Conservation (phyloP, 2,888 invertebrate species). For the Hofmannophila pseudospretella region DNA sequence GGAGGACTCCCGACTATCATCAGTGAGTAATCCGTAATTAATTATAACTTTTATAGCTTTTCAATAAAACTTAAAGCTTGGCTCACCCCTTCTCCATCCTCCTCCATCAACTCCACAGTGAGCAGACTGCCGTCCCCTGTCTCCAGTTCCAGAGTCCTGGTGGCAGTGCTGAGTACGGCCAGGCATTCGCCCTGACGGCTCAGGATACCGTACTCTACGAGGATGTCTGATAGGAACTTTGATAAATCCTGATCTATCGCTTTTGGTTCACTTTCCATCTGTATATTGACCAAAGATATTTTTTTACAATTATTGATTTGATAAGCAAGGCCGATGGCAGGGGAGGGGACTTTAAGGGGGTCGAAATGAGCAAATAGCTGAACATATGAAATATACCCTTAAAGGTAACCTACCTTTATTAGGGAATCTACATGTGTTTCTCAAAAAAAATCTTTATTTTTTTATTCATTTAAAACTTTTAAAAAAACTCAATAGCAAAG, state of each 20-base stretch:
- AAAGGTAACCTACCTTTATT: no score
- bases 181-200: slow-evolving; percentile 26
- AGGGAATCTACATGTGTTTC: no score
- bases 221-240: slow-evolving; percentile 40
- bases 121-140: slow-evolving; percentile 40
- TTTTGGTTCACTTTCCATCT: slow-evolving; percentile 5
- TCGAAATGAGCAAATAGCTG: no score
- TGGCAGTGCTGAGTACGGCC: slow-evolving; percentile 25
- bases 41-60: no score
- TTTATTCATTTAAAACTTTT: no score
- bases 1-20: no score
- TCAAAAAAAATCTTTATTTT: no score
- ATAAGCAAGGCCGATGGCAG: background rate
- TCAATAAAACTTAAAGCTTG: no score
- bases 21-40: no score
- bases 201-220: slow-evolving; percentile 48
- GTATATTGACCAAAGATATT: background rate
- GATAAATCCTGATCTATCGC: slow-evolving; percentile 30
- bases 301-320: background rate
- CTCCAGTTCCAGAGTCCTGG: slow-evolving; percentile 40
- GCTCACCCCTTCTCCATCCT: slow-evolving; percentile 29
- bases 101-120: slow-evolving; percentile 43
- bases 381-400: no score
- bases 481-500: no score
- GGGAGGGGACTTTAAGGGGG: no score